phyloP scores from a whole-genome alignment of 2,113 vertebrate genomes.

The Varanus komodoensis region DNA sequence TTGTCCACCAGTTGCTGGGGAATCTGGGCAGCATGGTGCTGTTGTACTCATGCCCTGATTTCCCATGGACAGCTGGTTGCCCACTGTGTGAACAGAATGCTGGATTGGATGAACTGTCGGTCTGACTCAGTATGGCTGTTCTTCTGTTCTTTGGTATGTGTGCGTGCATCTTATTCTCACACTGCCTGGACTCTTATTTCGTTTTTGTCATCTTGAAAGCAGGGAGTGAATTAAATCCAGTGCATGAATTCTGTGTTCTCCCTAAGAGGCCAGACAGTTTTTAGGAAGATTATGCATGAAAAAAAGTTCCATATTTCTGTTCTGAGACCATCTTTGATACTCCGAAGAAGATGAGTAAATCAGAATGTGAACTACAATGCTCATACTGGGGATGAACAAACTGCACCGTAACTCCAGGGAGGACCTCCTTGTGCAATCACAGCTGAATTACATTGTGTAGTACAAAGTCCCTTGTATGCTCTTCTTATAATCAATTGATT shows the following conservation, averaged over 20 bases:
- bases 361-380: accelerated
- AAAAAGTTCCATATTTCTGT: not conserved
- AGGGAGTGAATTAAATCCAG: not conserved
- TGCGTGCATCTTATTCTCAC: not conserved
- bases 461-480: not conserved
- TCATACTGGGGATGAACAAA: not conserved
- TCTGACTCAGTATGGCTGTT: too few species aligned
- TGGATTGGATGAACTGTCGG: too few species aligned
- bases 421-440: not conserved
- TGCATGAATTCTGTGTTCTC: not conserved
- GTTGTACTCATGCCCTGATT: too few species aligned
- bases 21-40: too few species aligned
- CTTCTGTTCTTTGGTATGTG: not conserved
- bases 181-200: not conserved
- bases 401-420: accelerated
- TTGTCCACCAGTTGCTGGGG: too few species aligned
- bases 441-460: not conserved
- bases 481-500: not conserved
- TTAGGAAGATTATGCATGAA: slow-evolving; percentile 12
- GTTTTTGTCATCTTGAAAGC: not conserved
- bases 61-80: too few species aligned
- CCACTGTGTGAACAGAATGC: too few species aligned
- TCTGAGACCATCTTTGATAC: not conserved
- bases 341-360: accelerated
- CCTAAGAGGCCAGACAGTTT: not conserved